Evolutionary conservation across 2,113 vertebrate genomes (phyloP).

Genomic region (Otolemur garnettii): DNA sequence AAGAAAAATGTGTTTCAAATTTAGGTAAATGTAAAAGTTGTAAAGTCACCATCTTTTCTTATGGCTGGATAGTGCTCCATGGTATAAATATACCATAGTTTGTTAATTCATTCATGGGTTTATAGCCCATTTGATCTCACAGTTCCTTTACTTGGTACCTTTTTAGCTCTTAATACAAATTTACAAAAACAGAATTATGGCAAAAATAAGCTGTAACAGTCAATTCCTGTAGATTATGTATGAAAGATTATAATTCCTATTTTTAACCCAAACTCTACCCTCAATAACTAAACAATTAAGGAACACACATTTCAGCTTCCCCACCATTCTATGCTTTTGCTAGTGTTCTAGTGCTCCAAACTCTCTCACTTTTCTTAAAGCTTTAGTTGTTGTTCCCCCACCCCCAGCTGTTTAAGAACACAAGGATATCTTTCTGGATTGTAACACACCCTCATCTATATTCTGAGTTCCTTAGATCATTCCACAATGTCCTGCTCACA

Average conservation of each 20-base stretch:
- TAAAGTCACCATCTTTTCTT: no score
- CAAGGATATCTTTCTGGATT: not conserved
- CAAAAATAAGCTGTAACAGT: not conserved
- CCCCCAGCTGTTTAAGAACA: not conserved
- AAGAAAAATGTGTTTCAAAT: no score
- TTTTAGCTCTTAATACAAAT: not conserved
- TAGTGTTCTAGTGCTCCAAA: not conserved
- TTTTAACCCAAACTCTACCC: not conserved
- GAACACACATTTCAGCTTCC: not conserved
- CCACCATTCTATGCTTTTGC: not conserved
- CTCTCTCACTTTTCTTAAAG: not conserved
- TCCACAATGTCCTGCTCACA: not conserved
- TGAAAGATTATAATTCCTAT: slow-evolving; percentile 25
- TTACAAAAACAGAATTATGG: not conserved
- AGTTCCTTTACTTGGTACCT: no score
- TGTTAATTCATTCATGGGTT: no score
- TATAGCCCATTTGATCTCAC: no score
- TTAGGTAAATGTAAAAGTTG: no score
- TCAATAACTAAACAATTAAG: not conserved
- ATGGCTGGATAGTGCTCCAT: no score
- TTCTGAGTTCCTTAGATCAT: slow-evolving; percentile 10
- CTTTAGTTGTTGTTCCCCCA: not conserved
- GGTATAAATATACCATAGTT: no score
- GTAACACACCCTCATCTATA: not conserved
- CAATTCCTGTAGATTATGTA: not conserved